Base-by-base conservation (phyloP, 2,888 invertebrate species). In the Spatulosminthurus flaviceps region DNA sequence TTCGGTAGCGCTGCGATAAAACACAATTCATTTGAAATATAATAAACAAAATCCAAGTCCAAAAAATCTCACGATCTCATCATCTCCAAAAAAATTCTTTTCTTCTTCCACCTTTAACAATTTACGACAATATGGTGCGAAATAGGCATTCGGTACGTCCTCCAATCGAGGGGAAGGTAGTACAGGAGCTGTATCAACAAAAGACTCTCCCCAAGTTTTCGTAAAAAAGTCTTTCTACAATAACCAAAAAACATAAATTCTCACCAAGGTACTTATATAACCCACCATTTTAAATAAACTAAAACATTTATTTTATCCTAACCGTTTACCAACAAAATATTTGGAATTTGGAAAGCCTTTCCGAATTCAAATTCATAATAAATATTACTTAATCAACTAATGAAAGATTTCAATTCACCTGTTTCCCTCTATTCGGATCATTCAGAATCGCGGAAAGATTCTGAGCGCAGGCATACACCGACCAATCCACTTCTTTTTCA, bases 151-250 rank as follows among this genome's bases (percentile, higher is more conserved):
- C 21, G 92, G 92, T 80, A 98, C 92, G 86, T 95, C 93, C 61
- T 95, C 95, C 84, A 97, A 89, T 87, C 94, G 92, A 0, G 93
- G 92, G 86, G 94, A 94, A 84, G 93, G 92, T 60, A 92, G 91
- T 85, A 97, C 91, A 69, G 92, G 91, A 29, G 91, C 90, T 61
- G 86, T 92, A 82, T 97, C 97, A 24, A 96, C 91, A 88, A 99
- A 99, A 80, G 92, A 90, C 86, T 97, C 97, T 67, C 99, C 98
- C 98, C 98, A 99, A 81, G 96, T 96, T 88, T 95, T 96, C 0
- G 97, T 97, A 87, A 99, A 97, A 87, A 99, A 96, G 88, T 97
- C 90, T 86, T 87, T 88, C 88, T 89, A 86, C 69, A 86, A 79
- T 43, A 34, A 34, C 34, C 34, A 34, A 4, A 34, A 34, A 4